Evolutionary conservation across 1,140 invertebrate species (phyloP), one percentile per base, ranked within the genome.

Genomic region (Papilio helenus): DNA sequence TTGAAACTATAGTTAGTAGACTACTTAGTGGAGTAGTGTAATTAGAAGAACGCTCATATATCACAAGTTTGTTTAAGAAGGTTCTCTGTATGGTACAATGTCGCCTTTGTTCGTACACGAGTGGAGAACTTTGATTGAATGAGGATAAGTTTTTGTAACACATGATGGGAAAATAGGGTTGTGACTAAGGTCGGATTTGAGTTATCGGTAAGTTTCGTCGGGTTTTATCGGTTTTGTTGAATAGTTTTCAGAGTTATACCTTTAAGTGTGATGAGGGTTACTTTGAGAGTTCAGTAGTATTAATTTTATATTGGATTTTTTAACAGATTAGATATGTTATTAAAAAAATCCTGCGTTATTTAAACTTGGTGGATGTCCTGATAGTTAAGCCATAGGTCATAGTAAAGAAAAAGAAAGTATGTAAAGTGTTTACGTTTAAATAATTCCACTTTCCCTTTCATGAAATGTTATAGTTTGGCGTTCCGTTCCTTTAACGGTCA

Each of bases 111-210:
- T 44, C 44, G 39, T 49, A 20, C 42, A 23, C 20, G 12, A 74
- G 61, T 68, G 26, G 42, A 44, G 20, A 74, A 74, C 72, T 49
- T 74, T 74, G 72, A 74, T 49, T 74, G 72, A 74, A 74, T 49
- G 42, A 26, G 72, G 42, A 49, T 49, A 74, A 74, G 72, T 74
- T 74, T 74, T 74, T 46, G 20, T 49, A 74, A 74, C 72, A 49
- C 72, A 74, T 49, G 72, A 49, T 74, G 23, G 72, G 18, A 74
- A 74, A 44, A 74, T 74, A 46, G 72, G 44, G 72, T 46, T 49
- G 20, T 74, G 72, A 46, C 42, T 74, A 20, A 26, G 44, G 12
- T 74, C 20, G 34, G 34, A 73, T n/a, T 73, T 7, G 29, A 71
- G 34, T 39, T 72, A 14, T 14, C 71, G 29, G 18, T 44, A 10